Conservation (phyloP, 2,888 invertebrate genomes). For the Spodoptera exigua region DNA sequence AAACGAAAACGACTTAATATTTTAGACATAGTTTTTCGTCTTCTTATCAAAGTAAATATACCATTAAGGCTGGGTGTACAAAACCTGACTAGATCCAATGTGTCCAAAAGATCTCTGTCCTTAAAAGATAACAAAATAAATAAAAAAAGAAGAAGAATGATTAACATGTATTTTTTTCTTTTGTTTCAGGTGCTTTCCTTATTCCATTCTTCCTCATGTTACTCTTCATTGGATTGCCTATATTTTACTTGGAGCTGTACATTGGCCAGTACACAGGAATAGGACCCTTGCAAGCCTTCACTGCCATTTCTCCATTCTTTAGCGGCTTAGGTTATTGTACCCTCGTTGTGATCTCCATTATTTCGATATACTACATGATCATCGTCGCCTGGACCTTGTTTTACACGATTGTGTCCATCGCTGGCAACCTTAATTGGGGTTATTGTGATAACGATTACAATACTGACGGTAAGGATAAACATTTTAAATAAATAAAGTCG, state of each 20-base stretch:
- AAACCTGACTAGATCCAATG: too few species aligned
- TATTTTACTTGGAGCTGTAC: conserved; percentile 94
- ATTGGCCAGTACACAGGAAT: conserved; percentile 94
- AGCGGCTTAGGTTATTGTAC: conserved; percentile 91
- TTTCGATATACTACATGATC: conserved; percentile 94
- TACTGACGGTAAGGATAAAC: conserved; percentile 89
- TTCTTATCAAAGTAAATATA: too few species aligned
- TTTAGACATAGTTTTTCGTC: too few species aligned
- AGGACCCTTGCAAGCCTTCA: conserved; percentile 91
- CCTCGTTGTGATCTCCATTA: conserved; percentile 91
- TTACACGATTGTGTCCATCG: conserved; percentile 92
- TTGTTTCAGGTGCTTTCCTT: conserved; percentile 92
- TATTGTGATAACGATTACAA: conserved; percentile 91
- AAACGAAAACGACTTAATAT: too few species aligned
- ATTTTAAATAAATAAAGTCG: too few species aligned
- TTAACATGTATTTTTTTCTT: conserved; percentile 8
- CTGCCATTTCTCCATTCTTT: conserved; percentile 90
- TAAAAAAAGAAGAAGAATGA: too few species aligned
- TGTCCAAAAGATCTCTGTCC: too few species aligned
- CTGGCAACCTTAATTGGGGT: conserved; percentile 91
- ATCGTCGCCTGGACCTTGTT: conserved; percentile 94
- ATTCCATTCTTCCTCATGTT: conserved; percentile 93
- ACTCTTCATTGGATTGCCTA: conserved; percentile 93
- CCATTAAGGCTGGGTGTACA: too few species aligned
- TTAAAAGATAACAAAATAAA: too few species aligned